Base-by-base conservation (phyloP, 2,888 invertebrate species). In the Dynastes maya region DNA sequence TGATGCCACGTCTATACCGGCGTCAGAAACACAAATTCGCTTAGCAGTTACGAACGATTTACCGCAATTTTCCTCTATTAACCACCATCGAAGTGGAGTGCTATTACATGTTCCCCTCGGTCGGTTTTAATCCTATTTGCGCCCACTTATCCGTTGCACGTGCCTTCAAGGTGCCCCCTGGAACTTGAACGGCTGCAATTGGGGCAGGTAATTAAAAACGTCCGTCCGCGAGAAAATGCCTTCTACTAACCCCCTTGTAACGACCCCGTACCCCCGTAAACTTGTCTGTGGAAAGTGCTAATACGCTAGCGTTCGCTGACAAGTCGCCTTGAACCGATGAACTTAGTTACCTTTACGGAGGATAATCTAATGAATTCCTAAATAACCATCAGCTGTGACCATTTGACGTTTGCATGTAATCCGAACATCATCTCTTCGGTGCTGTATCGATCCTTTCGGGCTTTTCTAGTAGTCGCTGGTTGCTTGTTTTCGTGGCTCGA, bases 251-350 rank as follows among this genome's bases (percentile, higher is more conserved):
- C 40, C 32, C 32, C 22, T 22, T 22, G 22, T 22, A 22, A 22
- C 53, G 53, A 32, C n/a, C 55, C 53, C 53, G n/a, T 53, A 74
- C 74, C 75, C 8, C 0, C 45, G 45, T 45, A 75, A 75, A 75
- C 68, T 75, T 68, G 49, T 32, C 51, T 40, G 32, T 37, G 45
- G 45, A 45, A 45, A 45, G 45, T 11, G 45, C 45, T 45, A 45
- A 11, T 45, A 45, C 32, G 5, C 45, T 45, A 45, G 11, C 45
- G 11, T 45, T 11, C 9, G 11, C 45, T 11, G 11, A 11, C 45
- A 13, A 27, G 49, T 76, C 70, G 40, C 78, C 78, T 78, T 78
- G 75, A 78, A 78, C 75, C 45, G 67, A 64, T 61, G 64, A 78
- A 78, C 78, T 65, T 72, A 72, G 11, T 45, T 45, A 45, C 45